phyloP scores from a whole-genome alignment of 2,113 vertebrate species.

The Paramisgurnus dabryanus region DNA sequence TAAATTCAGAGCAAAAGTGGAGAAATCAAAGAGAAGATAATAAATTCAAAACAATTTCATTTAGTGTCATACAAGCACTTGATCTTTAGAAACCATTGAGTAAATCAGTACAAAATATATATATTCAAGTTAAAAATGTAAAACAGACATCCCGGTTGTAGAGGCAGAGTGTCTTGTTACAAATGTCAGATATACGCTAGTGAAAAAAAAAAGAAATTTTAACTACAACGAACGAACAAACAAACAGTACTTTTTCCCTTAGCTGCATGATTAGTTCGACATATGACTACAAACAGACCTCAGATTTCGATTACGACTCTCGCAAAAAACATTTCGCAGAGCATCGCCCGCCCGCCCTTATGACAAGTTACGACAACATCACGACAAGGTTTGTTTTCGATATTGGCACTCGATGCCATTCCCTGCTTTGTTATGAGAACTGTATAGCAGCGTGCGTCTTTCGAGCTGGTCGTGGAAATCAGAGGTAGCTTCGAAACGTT shows the following conservation, averaged over 20 bases:
- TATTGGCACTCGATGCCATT: constrained; percentile 63
- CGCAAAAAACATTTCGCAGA: constrained; percentile 42
- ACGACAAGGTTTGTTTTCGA: constrained; percentile 31
- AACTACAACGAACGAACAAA: constrained; percentile 67
- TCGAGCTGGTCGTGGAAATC: constrained; percentile 81
- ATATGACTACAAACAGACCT: constrained; percentile 63
- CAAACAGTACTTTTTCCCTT: constrained; percentile 74
- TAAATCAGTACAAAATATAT: constrained; percentile 88
- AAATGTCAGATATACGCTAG: constrained; percentile 63
- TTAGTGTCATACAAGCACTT: constrained; percentile 80
- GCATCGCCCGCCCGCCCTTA: constrained; percentile 21
- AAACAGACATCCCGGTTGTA: constrained; percentile 79
- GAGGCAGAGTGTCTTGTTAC: constrained; percentile 72
- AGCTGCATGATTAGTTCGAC: constrained; percentile 76
- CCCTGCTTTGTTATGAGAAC: constrained; percentile 78
- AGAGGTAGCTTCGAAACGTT: constrained; percentile 92
- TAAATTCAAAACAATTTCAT: constrained; percentile 74
- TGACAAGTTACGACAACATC: constrained; percentile 33
- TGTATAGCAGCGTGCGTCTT: constrained; percentile 82
- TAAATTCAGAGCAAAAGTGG: constrained; percentile 44
- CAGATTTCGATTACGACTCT: constrained; percentile 64
- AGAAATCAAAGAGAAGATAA: constrained; percentile 49
- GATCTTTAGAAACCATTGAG: constrained; percentile 82
- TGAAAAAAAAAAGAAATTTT: constrained; percentile 71
- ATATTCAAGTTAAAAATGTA: constrained; percentile 92